phyloP scores from a whole-genome alignment of 2,113 vertebrate genomes.

The Desmodus rotundus region DNA sequence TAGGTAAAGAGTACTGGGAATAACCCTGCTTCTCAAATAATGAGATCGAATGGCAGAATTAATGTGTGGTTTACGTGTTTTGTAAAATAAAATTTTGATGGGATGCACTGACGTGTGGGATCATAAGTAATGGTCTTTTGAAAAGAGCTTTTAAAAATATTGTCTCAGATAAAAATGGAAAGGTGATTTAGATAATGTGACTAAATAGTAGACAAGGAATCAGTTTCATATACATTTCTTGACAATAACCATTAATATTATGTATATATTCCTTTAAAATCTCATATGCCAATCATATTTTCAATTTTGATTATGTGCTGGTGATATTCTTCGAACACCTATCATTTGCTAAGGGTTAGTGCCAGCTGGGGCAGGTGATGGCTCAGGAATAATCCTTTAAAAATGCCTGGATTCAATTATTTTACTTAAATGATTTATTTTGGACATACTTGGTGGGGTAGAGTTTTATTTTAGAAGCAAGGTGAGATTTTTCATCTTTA shows the following conservation, averaged over 20 bases:
- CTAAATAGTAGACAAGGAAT: neutral
- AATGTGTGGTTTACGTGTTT: neutral
- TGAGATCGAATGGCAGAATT: neutral
- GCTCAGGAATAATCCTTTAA: slow-evolving; percentile 21
- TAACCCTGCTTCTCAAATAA: neutral
- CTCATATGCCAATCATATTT: neutral
- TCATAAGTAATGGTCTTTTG: neutral
- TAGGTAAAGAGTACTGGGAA: neutral
- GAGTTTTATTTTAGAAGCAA: slow-evolving; percentile 53
- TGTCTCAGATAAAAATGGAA: neutral
- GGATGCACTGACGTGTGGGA: neutral
- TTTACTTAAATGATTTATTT: slow-evolving; percentile 3
- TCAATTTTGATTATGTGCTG: neutral
- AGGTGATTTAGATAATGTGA: neutral
- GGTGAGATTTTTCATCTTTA: slow-evolving; percentile 44
- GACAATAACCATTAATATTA: neutral
- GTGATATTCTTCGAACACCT: neutral
- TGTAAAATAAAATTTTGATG: neutral
- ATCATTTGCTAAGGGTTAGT: slow-evolving; percentile 32
- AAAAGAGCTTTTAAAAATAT: neutral
- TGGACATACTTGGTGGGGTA: neutral
- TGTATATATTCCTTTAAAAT: neutral
- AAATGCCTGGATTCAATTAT: slow-evolving; percentile 33
- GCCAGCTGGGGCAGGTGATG: neutral
- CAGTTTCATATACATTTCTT: neutral